Evolutionary conservation across 2,113 vertebrate genomes (phyloP), one percentile per base, ranked within the genome.

Genomic region (Marmota flaviventris): DNA sequence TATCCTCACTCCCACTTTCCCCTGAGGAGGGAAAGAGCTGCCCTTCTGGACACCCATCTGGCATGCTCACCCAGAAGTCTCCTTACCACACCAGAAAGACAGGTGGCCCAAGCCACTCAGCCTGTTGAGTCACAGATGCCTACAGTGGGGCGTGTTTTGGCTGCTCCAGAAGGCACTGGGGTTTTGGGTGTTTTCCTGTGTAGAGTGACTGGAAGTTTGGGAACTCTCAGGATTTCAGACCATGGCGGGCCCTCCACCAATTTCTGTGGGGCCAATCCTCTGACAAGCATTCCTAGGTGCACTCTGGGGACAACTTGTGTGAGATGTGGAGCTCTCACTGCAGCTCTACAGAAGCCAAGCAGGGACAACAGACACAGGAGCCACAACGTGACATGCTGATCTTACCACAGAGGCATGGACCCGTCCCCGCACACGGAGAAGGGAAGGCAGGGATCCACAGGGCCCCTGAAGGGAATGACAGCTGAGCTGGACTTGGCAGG

Each of bases 171-270:
- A n/a, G 42, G 29, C 13, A 18, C 84, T 20, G 79, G 91, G 48
- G n/a, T 72, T 92, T 70, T 17, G 34, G 65, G 78, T 75, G 25
- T 70, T 96, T 77, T 70, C 79, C 51, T 45, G 13, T 5, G 8
- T 94, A 63, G 42, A 94, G 27, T 97, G 91, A 75, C 78, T n/a
- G 65, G 39, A 83, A 61, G n/a, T 73, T 37, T 73, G 25, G 76
- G 39, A n/a, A 89, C 65, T 85, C 63, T 37, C 11, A 34, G 24
- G 32, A 29, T 56, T 67, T 83, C 48, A 37, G 4, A 65, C 48
- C 11, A 67, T 39, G 39, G 0, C 0, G 10, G 37, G 51, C 39
- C 16, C 45, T 53, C 20, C 72, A 32, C 22, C 65, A 56, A 34
- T 2, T 32, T 82, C 51, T 24, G 22, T 45, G 51, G 84, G 48